Percentiles rank a stretch among this genome's conserved stretches.
Evolutionary conservation across 2,888 invertebrate genomes (phyloP).

Genomic region (Oligia latruncula): DNA sequence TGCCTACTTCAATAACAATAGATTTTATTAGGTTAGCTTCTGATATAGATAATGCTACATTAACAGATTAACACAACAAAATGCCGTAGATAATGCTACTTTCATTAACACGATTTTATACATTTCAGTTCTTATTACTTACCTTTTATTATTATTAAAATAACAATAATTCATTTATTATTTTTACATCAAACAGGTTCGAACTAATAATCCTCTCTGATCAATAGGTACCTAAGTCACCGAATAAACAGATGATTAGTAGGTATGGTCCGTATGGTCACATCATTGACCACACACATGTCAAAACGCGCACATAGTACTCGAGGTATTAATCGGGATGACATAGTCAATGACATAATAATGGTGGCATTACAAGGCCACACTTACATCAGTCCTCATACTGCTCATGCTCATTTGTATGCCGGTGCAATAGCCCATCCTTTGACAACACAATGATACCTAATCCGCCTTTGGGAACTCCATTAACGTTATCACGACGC

Average conservation of each 20-base stretch:
- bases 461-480: conserved; percentile 65
- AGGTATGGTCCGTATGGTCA: conserved; percentile 9
- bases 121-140: no score
- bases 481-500: conserved; percentile 47
- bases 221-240: not conserved
- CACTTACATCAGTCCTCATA: conserved; percentile 67
- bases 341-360: conserved; percentile 73
- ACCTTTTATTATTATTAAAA: no score
- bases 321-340: conserved; percentile 61
- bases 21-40: not conserved
- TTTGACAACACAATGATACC: conserved; percentile 69
- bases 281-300: conserved; percentile 31
- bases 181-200: no score
- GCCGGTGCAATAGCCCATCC: conserved; percentile 59
- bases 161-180: no score
- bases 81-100: no score
- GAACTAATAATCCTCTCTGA: not conserved
- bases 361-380: conserved; percentile 75
- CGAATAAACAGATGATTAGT: not conserved
- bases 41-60: no score
- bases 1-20: not conserved
- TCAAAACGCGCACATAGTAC: conserved; percentile 28
- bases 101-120: no score
- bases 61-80: no score
- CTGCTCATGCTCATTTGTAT: conserved; percentile 78